Base-by-base conservation (phyloP, 2,113 vertebrate species). In the Larimichthys crocea region DNA sequence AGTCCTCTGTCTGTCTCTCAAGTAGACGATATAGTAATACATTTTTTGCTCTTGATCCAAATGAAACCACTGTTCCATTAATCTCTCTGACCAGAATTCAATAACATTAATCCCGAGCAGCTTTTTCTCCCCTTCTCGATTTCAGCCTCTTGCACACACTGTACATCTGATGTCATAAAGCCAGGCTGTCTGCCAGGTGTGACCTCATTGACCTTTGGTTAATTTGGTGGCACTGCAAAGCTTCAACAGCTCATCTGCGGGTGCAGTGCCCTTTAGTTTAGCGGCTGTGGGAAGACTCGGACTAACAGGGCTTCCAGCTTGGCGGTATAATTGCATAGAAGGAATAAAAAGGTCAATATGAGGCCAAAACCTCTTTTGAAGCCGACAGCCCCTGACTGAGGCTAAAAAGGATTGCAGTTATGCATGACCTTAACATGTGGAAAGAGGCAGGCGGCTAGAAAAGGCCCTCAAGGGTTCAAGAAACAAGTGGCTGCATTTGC, bases 191-290 rank as follows among this genome's bases (percentile, higher is more conserved):
- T 56, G 60, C 76, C 64, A 73, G 70, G 66, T 86, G 84, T 74
- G 87, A 83, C 90, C 87, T 82, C 79, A 53, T 3, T 87, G 86
- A 88, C 73, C 83, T 88, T 80, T 70, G 57, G 17, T 68, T 88
- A 44, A 88, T 84, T 82, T 71, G 52, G 66, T 66, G 69, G 53
- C 3, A 16, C 76, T 64, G 49, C 66, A 79, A 86, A 88, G 75
- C 86, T 73, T 53, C 59, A 22, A 71, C 35, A 4, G 74, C 73
- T 91, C 86, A 89, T 89, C 80, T 69, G 65, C 31, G n/a, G 44
- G 61, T 50, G 69, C n/a, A 57, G 83, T 67, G 61, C 61, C 75
- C 72, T 89, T 77, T 62, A 82, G 62, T 76, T 66, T 24, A 76
- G 9, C 69, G 44, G 48, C 77, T 31, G 42, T 15, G 57, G 80